Percentiles rank a stretch among this genome's conserved stretches.
Evolutionary conservation across 1,140 invertebrate species (phyloP).

Genomic region (Drosophila albomicans): DNA sequence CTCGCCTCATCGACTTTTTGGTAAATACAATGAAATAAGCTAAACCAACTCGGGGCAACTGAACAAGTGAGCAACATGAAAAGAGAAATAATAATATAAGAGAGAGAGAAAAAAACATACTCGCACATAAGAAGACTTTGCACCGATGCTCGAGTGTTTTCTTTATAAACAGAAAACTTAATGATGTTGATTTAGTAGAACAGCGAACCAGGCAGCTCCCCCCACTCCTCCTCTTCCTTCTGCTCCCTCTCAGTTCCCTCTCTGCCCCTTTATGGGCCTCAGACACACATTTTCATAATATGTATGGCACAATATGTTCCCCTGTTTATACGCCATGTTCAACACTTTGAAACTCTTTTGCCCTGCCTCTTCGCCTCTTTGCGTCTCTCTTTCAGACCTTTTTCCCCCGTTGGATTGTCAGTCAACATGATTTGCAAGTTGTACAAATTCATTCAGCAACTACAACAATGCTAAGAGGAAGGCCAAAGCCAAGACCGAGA

Average conservation of each 20-base stretch:
- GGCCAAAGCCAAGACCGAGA: conserved; percentile 12
- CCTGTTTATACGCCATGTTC: conserved; percentile 54
- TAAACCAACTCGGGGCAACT: conserved; percentile 29
- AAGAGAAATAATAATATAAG: conserved; percentile 37
- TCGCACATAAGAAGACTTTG: conserved; percentile 49
- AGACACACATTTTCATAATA: conserved; percentile 68
- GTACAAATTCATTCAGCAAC: conserved; percentile 77
- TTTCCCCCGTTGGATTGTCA: conserved; percentile 46
- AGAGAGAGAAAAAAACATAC: not conserved
- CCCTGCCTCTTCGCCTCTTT: not conserved
- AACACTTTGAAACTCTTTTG: conserved; percentile 67
- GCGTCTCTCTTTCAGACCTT: conserved; percentile 18
- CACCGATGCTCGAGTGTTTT: conserved; percentile 75
- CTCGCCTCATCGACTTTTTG: conserved; percentile 64
- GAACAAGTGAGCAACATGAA: conserved; percentile 46
- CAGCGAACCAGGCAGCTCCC: conserved; percentile 34
- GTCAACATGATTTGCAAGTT: conserved; percentile 82
- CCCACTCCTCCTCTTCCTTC: conserved; percentile 1
- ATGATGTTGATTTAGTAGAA: conserved; percentile 83
- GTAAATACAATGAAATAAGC: conserved; percentile 75
- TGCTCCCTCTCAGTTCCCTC: not conserved
- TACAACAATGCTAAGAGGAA: conserved; percentile 4
- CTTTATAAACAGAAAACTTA: conserved; percentile 83
- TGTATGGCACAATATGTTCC: conserved; percentile 69
- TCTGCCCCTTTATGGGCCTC: conserved; percentile 24